Evolutionary conservation across 2,113 vertebrate genomes (phyloP), one percentile per base, ranked within the genome.

Genomic region (Eurystomus gularis): DNA sequence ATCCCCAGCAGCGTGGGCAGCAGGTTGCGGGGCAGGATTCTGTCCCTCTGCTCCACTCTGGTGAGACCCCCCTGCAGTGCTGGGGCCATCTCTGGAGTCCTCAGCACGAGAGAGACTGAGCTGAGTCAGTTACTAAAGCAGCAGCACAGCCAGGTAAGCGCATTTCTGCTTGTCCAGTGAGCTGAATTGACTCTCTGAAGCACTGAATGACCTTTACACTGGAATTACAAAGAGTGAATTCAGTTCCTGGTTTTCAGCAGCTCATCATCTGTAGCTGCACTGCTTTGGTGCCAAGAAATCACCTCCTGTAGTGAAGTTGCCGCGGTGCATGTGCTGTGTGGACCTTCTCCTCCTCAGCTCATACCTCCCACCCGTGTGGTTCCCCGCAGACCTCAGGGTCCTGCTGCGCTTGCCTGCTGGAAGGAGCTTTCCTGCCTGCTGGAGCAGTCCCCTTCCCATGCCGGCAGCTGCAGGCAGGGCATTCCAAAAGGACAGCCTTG

Each of bases 241-340:
- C 28, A 46, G 17, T 19, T 71, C 52, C 13, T 72, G 42, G 15
- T 40, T 79, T 37, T 19, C 65, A n/a, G 21, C 39, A 51, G 70
- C 61, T 82, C 62, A 3, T 52, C 14, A 13, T 61, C 31, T 4
- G 12, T 39, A 11, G 13, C 87, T 42, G 69, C 51, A 33, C 55
- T 4, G 11, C 61, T 71, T 26, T 23, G 11, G 39, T 6, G 48
- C 64, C 26, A 46, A 37, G 86, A 28, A 88, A 10, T n/a, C 52
- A 2, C 62, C 52, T 90, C n/a, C 58, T 7, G 7, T 10, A 19
- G 39, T 4, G 2, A 57, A 20, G 46, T 1, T 44, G 37, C 75
- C 58, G 46, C 39, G 13, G 13, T 3, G 7, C 61, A n/a, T 82
- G 66, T 0, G 2, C 58, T 1, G 0, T 16, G 24, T 20, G 39